Base-by-base conservation (phyloP, 2,888 invertebrate species). In the Philonicus albiceps region DNA sequence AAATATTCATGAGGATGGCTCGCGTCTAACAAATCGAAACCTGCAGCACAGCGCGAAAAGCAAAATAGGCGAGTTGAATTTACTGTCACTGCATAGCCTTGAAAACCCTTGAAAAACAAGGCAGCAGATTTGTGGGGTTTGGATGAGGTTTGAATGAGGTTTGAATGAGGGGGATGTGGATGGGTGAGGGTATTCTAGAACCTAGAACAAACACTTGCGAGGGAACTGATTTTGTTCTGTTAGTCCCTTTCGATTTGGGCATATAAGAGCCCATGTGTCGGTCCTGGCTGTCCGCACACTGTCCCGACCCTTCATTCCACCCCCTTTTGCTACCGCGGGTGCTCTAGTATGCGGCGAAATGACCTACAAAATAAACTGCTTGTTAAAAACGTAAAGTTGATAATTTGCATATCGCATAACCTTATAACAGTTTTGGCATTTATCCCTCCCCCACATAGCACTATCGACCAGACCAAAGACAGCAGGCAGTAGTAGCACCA, bases 301-400 rank as follows among this genome's bases (percentile, higher is more conserved):
- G 22, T 11, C 11, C 64, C 11, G 0, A 2, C 64, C 11, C 22
- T 7, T 43, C 40, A 31, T 31, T 3, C 31, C n/a, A 11, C 37
- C 37, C 37, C 37, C 3, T 13, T 16, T 8, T 43, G 4, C 13
- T 1, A 43, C 27, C 64, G 55, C 55, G 8, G 11, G 37, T 37
- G 22, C 78, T 34, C 34, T 37, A 27, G 16, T 86, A 84, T 86
- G 87, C 87, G 86, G 73, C 84, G 74, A 83, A 87, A 87, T 88
- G 87, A 88, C 87, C 87, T 88, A 88, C 87, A 88, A 88, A 88
- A 85, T 88, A 88, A 88, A 88, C 87, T 87, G 87, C 87, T 88
- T 87, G 87, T 88, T 87, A 87, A 87, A 87, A 88, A 87, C 83
- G 87, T 85, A 85, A 85, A 87, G 83, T 88, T 88, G 86, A 87